phyloP scores from a whole-genome alignment of 2,113 vertebrate genomes.

The Emydura subglobosa region DNA sequence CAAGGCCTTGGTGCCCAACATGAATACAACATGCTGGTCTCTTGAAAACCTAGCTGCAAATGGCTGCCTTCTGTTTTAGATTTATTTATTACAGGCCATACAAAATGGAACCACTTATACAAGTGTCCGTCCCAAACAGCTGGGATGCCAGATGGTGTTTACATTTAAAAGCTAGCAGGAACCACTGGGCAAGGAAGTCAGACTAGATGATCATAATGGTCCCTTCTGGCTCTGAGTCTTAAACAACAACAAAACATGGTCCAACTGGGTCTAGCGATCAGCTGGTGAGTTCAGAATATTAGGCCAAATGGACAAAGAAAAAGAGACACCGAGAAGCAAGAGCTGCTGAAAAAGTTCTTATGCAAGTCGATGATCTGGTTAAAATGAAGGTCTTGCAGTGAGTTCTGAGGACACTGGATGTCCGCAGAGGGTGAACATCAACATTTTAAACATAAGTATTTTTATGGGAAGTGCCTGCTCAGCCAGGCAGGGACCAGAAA shows the following conservation, averaged over 20 bases:
- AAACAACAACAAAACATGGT: neutral
- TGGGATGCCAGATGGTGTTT: neutral
- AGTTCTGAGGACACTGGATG: too few relatives aligned
- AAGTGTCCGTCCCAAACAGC: neutral
- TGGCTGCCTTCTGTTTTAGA: neutral
- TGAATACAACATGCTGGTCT: neutral
- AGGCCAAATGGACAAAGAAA: neutral
- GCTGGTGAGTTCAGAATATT: neutral
- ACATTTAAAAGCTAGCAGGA: neutral
- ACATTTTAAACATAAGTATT: neutral
- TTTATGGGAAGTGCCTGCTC: accelerated
- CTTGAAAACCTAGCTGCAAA: neutral
- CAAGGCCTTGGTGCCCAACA: neutral
- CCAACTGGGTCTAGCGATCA: neutral
- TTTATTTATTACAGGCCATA: neutral
- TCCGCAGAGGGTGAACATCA: neutral
- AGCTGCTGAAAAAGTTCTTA: neutral
- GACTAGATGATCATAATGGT: neutral
- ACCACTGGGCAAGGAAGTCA: neutral
- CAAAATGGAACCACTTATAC: neutral
- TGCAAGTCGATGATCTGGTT: neutral
- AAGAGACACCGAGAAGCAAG: neutral
- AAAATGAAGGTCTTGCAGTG: neutral
- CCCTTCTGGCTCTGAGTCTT: neutral
- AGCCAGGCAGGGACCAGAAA: neutral